Base-by-base conservation (phyloP, 2,888 invertebrate species). In the Nezara viridula region DNA sequence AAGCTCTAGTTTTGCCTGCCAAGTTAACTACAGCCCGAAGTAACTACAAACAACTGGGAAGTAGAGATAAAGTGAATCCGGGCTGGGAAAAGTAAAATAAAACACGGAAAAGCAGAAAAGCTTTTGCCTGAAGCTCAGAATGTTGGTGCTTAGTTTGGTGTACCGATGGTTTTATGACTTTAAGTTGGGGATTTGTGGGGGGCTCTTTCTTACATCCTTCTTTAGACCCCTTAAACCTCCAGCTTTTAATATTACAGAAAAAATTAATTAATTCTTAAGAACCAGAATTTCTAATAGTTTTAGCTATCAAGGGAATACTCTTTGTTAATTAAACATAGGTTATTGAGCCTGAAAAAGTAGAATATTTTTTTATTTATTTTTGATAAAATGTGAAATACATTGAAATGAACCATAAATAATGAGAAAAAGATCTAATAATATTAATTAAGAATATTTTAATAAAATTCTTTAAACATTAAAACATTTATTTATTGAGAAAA, bases 181-280 rank as follows among this genome's bases (percentile, higher is more conserved):
- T 73, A 73, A 73, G 66, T 73, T 73, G 37, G 66, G 66, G 66
- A 73, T 73, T 73, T 73, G 66, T 73, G 32, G 66, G 66, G n/a
- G 32, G 5, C 37, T 73, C 9, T 14, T 37, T 73, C 37, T 73
- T 73, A 73, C 37, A 73, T 9, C 66, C 21, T 4, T 16, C 4
- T 60, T 60, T 27, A 60, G 27, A 14, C 2, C 27, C 14, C 60
- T 60, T 60, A 60, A 60, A 14, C 14, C 60, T 60, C 16, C 27
- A 27, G 60, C 60, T 60, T 27, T 60, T 60, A 60, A 60, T 60
- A 60, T 60, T 60, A 27, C 55, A 55, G 24, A 55, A 55, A 55
- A 55, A 55, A 55, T 44, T 44, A 44, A 44, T 44, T 24, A 55
- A 60, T n/a, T 16, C 14, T n/a, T n/a, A 55, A 55, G 55, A n/a